Conservation (phyloP, 2,797 vertebrate genomes). For the Pangasius sanitwongsei region DNA sequence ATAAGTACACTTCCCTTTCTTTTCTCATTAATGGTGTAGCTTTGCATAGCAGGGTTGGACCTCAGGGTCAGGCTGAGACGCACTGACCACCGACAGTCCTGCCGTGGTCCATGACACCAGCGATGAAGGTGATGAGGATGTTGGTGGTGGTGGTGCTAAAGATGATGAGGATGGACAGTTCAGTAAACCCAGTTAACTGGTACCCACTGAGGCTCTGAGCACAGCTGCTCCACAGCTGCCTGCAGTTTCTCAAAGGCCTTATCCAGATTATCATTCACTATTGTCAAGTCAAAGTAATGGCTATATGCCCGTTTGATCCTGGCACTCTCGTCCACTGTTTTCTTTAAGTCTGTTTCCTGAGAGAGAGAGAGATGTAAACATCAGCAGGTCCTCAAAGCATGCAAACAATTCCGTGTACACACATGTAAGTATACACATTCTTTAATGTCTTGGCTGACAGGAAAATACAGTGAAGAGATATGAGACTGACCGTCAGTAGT, state of each 20-base stretch:
- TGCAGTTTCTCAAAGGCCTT: slow-evolving; percentile 96
- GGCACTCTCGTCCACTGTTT: slow-evolving; percentile 96
- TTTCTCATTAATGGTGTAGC: slow-evolving; percentile 57
- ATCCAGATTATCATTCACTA: slow-evolving; percentile 96
- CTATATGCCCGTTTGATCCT: slow-evolving; percentile 93
- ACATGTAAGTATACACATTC: neutral
- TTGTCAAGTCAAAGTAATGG: slow-evolving; percentile 97
- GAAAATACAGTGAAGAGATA: neutral
- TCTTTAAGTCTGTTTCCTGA: slow-evolving; percentile 96
- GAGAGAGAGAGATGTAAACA: slow-evolving; percentile 25
- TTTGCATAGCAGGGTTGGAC: slow-evolving; percentile 56
- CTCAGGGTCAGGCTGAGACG: slow-evolving; percentile 56
- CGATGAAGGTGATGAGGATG: slow-evolving; percentile 29
- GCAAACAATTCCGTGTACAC: neutral
- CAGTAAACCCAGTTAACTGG: slow-evolving; percentile 98
- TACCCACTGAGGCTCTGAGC: slow-evolving; percentile 93
- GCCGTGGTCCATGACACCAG: slow-evolving; percentile 34
- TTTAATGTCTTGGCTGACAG: neutral
- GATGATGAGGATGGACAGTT: slow-evolving; percentile 49
- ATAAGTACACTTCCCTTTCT: slow-evolving; percentile 93
- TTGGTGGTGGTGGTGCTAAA: neutral
- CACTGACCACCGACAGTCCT: slow-evolving; percentile 43
- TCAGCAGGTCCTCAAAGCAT: neutral
- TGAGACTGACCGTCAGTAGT: slow-evolving; percentile 87
- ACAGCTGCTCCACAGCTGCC: slow-evolving; percentile 84